Evolutionary conservation across 2,888 invertebrate genomes (phyloP), one percentile per base, ranked within the genome.

Genomic region (Ophraella communa): DNA sequence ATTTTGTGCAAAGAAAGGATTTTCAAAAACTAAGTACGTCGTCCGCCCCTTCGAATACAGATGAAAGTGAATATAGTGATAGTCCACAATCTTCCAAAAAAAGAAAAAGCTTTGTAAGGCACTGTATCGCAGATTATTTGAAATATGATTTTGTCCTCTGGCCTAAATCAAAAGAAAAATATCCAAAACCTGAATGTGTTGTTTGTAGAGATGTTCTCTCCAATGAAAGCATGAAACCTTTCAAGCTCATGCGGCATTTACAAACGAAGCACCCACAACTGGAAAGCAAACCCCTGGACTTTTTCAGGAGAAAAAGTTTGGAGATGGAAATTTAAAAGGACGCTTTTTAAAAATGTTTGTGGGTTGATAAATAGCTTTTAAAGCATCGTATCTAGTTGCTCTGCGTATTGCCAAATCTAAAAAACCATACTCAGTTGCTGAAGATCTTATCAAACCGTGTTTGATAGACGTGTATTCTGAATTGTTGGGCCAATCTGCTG

Each of bases 211-310:
- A 49, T 24, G 14, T 21, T n/a, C 23, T 23, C 21, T 24, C 23
- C 49, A 24, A 14, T 14, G 21, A 24, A 23, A 49, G 49, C 24
- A 49, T 39, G 39, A 20, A 52, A 52, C 52, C 52, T 30, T 52
- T 30, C 14, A 52, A 52, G 23, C 27, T 52, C 17, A 17, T 30
- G 23, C 27, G 27, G 23, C 52, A 52, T 30, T 52, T 52, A 23
- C 20, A 30, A 17, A 17, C 52, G 8, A 52, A 30, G 23, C 30
- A 52, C 30, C 30, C 33, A 17, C 21, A 52, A 17, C 30, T 52
- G 30, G 52, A 24, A 24, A 52, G 14, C 17, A 52, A 52, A 52
- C 33, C 52, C n/a, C 52, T 30, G 8, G 52, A 52, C 20, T 52
- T 21, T 52, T 52, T 52, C 14, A 30, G 23, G 18, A 24, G 52